Percentiles rank a stretch among this genome's conserved stretches.
Conservation (phyloP, 2,797 vertebrate genomes). For the Clarias laeviceps region DNA sequence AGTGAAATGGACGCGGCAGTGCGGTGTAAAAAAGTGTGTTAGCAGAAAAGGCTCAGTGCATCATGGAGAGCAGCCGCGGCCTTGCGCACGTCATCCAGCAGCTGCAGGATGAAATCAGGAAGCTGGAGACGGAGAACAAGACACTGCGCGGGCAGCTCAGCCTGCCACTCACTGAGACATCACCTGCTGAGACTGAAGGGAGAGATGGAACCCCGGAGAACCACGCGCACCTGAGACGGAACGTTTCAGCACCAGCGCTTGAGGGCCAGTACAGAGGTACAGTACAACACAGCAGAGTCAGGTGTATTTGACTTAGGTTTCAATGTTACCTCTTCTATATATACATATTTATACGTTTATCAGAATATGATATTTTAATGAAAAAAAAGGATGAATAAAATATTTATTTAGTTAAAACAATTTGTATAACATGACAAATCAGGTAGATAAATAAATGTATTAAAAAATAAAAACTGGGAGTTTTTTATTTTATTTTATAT, state of each 20-base stretch:
- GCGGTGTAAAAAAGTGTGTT: slow-evolving; percentile 57
- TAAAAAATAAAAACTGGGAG: too few relatives aligned
- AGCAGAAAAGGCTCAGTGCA: slow-evolving; percentile 40
- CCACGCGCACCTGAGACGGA: slow-evolving; percentile 63
- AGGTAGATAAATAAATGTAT: too few relatives aligned
- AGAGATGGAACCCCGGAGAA: slow-evolving; percentile 51
- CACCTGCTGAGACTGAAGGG: not conserved
- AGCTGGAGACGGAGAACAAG: slow-evolving; percentile 84
- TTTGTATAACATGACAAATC: too few relatives aligned
- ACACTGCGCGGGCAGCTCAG: slow-evolving; percentile 73
- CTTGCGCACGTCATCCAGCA: slow-evolving; percentile 82
- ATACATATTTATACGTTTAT: too few relatives aligned
- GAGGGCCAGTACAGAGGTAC: slow-evolving; percentile 79
- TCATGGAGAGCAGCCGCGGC: slow-evolving; percentile 80
- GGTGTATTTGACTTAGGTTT: too few relatives aligned
- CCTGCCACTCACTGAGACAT: slow-evolving; percentile 36
- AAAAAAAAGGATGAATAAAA: too few relatives aligned
- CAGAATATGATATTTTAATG: too few relatives aligned
- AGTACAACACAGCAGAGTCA: slow-evolving; percentile 62
- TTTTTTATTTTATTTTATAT: too few relatives aligned
- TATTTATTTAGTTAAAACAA: too few relatives aligned
- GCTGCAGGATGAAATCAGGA: slow-evolving; percentile 85
- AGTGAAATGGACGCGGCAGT: slow-evolving; percentile 41
- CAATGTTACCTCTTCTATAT: too few relatives aligned
- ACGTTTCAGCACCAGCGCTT: slow-evolving; percentile 62